Conservation (phyloP, 2,888 invertebrate genomes). For the Parnassius apollo region DNA sequence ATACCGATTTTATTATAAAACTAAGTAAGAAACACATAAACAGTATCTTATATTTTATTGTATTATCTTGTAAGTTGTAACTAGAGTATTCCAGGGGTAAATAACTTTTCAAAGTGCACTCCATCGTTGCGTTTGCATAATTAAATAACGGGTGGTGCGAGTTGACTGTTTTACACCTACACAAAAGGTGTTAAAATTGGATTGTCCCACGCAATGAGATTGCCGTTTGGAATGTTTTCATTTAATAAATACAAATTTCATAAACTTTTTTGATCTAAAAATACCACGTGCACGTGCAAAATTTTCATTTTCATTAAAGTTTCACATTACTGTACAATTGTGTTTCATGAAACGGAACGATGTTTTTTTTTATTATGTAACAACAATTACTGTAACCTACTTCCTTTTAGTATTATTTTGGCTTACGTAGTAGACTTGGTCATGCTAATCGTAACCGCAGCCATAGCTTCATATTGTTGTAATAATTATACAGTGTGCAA, state of each 20-base stretch:
- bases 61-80: neutral
- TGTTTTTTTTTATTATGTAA: too few species aligned
- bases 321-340: too few species aligned
- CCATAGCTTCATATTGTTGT: too few species aligned
- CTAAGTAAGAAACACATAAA: neutral
- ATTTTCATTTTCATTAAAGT: too few species aligned
- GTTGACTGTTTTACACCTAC: neutral
- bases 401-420: too few species aligned
- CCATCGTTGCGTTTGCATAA: conserved; percentile 1
- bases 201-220: conserved; percentile 15
- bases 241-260: neutral
- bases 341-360: too few species aligned
- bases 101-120: conserved; percentile 10
- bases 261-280: conserved; percentile 5
- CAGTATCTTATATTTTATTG: neutral
- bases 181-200: conserved; percentile 17
- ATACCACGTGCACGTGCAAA: too few species aligned
- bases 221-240: conserved; percentile 3
- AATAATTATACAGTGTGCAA: too few species aligned
- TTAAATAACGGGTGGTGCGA: conserved; percentile 8
- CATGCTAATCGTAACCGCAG: too few species aligned
- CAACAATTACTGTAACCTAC: too few species aligned
- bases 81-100: conserved; percentile 2
- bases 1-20: too few species aligned
- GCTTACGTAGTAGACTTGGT: too few species aligned